Evolutionary conservation across 2,113 vertebrate genomes (phyloP).

Genomic region (Eira barbara): DNA sequence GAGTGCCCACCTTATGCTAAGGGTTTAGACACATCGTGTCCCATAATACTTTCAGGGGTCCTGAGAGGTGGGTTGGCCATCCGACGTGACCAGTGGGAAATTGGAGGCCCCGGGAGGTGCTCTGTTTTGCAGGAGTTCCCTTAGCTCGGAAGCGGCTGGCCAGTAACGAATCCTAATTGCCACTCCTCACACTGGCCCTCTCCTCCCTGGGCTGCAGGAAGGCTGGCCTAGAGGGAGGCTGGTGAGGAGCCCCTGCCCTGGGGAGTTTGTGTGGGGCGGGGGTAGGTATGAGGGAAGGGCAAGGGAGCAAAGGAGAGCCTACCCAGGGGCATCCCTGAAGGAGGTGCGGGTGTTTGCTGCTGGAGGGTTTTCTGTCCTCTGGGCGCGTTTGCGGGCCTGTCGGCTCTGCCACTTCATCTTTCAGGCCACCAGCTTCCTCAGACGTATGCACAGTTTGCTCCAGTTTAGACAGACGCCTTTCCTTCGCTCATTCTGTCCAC

Average conservation of each 20-base stretch:
- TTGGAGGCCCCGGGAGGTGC: neutral
- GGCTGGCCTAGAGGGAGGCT: neutral
- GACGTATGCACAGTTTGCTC: neutral
- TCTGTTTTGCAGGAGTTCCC: neutral
- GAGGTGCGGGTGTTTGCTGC: neutral
- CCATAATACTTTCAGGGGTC: neutral
- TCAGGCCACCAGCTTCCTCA: neutral
- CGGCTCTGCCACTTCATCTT: neutral
- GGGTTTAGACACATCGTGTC: neutral
- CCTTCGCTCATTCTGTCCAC: neutral
- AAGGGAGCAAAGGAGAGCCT: neutral
- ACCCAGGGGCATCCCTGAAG: fast-evolving
- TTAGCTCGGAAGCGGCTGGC: neutral
- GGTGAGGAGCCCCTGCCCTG: neutral
- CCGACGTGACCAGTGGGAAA: neutral
- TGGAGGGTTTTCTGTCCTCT: too few species aligned
- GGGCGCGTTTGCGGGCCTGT: neutral
- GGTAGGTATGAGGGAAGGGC: neutral
- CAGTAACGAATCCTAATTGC: neutral
- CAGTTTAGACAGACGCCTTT: neutral
- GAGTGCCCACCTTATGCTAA: neutral
- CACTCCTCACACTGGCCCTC: neutral
- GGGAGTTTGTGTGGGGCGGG: neutral
- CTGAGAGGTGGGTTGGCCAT: neutral
- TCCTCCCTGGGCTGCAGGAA: too few species aligned